These are phyloP conservation scores for Megamerina dolium DNA, from an alignment of 2,888 invertebrate genomes.

Conservation along the genomic window DNA sequence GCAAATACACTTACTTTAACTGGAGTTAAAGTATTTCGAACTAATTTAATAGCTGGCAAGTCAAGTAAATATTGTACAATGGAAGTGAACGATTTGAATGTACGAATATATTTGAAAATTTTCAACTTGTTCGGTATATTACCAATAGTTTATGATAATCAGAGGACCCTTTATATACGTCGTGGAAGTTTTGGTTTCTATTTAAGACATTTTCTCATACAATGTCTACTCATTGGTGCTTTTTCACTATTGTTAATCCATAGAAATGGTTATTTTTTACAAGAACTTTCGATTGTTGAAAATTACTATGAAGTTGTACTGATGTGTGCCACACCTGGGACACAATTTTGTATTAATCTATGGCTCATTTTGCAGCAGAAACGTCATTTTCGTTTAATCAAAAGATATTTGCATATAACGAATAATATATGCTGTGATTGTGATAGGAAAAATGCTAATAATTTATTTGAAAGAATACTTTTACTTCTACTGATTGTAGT, in stretches of 20 bases:
- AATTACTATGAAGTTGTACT: conserved; percentile 29
- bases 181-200: conserved; percentile 24
- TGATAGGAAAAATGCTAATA: neutral
- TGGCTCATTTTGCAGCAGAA: conserved; percentile 28
- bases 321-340: conserved; percentile 20
- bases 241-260: conserved; percentile 18
- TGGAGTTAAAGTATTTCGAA: too few relatives aligned
- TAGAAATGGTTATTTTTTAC: conserved; percentile 20
- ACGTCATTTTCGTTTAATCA: conserved; percentile 24
- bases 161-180: conserved; percentile 17
- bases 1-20: too few relatives aligned
- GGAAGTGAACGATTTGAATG: neutral
- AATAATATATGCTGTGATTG: too few relatives aligned
- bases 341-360: conserved; percentile 26
- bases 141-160: conserved; percentile 19
- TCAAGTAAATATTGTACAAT: neutral
- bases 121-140: conserved; percentile 16
- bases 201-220: conserved; percentile 22
- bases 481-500: too few relatives aligned
- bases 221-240: conserved; percentile 20
- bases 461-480: too few relatives aligned
- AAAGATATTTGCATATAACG: too few relatives aligned
- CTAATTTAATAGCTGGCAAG: neutral
- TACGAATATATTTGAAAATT: conserved; percentile 11
- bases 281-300: conserved; percentile 23